Percentiles rank a stretch among this genome's conserved stretches.
These are phyloP conservation scores for Oreochromis niloticus DNA, from an alignment of 2,113 vertebrate genomes.

Conservation along the genomic window DNA sequence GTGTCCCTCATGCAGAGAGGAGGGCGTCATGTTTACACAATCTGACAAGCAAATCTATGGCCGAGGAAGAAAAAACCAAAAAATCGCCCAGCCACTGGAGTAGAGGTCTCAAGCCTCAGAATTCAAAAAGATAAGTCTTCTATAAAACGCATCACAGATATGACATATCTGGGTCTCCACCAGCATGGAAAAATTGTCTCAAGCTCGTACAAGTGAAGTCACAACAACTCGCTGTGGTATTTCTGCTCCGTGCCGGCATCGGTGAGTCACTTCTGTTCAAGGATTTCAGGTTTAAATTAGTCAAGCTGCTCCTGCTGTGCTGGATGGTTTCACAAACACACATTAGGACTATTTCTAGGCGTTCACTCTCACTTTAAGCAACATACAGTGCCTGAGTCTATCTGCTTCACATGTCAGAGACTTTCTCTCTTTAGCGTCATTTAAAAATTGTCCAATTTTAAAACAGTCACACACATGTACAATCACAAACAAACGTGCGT, in stretches of 20 bases:
- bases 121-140: constrained; percentile 48
- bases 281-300: constrained; percentile 39
- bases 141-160: constrained; percentile 27
- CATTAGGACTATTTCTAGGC: neutral
- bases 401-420: neutral
- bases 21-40: constrained; percentile 52
- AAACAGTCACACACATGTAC: neutral
- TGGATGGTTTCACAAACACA: neutral
- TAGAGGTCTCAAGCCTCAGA: constrained; percentile 28
- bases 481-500: neutral
- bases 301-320: constrained; percentile 4
- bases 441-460: neutral
- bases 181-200: constrained; percentile 42
- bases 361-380: neutral
- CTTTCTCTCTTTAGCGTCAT: neutral
- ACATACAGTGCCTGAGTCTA: neutral
- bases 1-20: neutral
- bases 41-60: constrained; percentile 54
- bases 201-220: constrained; percentile 19
- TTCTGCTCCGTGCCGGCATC: neutral
- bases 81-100: constrained; percentile 18
- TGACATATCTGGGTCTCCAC: constrained; percentile 63
- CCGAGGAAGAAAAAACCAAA: neutral
- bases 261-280: constrained; percentile 1
- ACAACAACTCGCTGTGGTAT: constrained; percentile 33